These are phyloP conservation scores for Pseudomyrmex dendroicus DNA, from an alignment of 1,140 invertebrate genomes.

Conservation along the genomic window DNA sequence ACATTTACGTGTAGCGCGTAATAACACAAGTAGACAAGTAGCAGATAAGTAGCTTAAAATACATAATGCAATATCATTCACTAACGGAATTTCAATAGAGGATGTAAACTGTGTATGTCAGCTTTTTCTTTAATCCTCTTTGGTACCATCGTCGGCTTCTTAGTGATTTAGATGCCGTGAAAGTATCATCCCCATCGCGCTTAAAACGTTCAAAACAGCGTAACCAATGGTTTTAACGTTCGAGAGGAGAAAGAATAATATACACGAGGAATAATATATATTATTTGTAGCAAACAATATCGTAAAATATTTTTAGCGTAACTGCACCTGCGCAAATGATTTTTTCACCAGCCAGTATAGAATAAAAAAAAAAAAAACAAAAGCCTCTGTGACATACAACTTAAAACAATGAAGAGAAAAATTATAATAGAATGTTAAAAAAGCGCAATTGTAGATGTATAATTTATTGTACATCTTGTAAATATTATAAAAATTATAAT, in stretches of 20 bases:
- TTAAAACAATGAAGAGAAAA: background rate
- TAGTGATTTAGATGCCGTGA: background rate
- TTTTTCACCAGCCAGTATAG: conserved; percentile 9
- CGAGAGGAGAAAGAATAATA: background rate
- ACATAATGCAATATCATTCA: background rate
- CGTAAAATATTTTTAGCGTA: background rate
- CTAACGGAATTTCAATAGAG: conserved; percentile 1
- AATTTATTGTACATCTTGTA: background rate
- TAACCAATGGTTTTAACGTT: background rate
- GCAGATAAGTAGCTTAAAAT: conserved; percentile 15
- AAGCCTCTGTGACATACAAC: background rate
- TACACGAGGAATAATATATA: background rate
- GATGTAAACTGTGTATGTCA: conserved; percentile 15
- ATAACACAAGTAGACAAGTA: background rate
- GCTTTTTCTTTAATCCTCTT: conserved; percentile 26
- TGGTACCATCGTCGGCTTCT: conserved; percentile 21
- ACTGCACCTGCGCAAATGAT: background rate
- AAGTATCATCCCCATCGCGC: background rate
- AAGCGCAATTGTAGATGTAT: background rate
- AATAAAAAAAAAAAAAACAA: background rate
- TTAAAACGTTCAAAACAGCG: background rate
- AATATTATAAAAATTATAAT: background rate
- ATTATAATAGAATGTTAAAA: background rate
- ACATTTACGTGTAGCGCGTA: background rate
- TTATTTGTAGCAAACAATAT: background rate